Base-by-base conservation (phyloP, 2,797 vertebrate species). In the Setipinna tenuifilis region DNA sequence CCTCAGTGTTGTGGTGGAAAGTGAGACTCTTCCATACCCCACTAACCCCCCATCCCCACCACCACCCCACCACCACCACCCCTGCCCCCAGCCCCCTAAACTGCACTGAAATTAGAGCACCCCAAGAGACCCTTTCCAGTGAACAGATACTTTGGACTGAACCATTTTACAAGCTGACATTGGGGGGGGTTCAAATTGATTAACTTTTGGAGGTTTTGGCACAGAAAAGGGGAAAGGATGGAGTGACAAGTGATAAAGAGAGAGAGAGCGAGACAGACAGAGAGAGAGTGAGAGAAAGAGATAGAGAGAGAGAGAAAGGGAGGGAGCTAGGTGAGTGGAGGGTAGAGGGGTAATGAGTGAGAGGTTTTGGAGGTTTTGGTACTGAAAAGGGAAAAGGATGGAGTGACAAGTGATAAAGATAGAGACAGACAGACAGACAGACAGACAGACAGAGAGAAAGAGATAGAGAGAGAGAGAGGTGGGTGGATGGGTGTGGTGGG, bases 101-200 rank as follows among this genome's bases (percentile, higher is more conserved):
- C 11, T 85, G 58, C 25, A 28, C 28, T 80, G 83, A 86, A 86
- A 88, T 88, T 68, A 81, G 83, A 88, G 83, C 35, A 41, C 58
- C 85, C 62, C 85, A 16, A 35, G 85, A 85, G 87, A 86, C 65
- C 71, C 68, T 17, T 75, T 75, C 16, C 81, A 48, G 81, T 81
- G 81, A 88, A 86, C 80, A 86, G 80, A 71, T 82, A 68, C 81
- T 84, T 54, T 78, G 81, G 87, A 83, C 83, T 84, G 41, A 88
- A 86, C 83, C 83, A 86, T 84, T 59, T 83, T 41, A 50, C 83
- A 59, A 28, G 44, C 78, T 71, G 28, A 82, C 61, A 19, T 31
- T 17, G 80, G 80, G 6, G 23, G 21, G n/a, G 75, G 75, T 21
- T 44, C n/a, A n/a, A n/a, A n/a, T n/a, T n/a, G n/a, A n/a, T n/a